phyloP scores from a whole-genome alignment of 2,888 invertebrate species.

The Eurytoma adleriae region DNA sequence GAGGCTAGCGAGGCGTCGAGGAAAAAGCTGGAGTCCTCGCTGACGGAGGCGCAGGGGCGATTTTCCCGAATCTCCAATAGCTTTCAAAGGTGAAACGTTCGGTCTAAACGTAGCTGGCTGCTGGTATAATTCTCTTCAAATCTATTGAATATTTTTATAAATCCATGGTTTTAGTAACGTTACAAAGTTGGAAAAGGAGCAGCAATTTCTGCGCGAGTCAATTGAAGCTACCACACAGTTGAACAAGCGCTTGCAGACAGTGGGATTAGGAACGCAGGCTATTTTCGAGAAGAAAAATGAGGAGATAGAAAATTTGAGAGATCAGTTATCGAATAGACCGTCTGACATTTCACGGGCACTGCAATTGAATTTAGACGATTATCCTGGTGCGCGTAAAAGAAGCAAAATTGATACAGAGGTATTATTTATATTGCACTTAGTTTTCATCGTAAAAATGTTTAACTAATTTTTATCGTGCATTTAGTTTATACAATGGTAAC shows the following conservation, averaged over 20 bases:
- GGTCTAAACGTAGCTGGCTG: background rate
- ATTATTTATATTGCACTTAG: slow-evolving; percentile 6
- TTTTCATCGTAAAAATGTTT: no score
- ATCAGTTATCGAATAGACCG: slow-evolving; percentile 37
- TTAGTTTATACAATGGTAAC: no score
- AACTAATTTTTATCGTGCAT: no score
- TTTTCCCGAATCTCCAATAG: slow-evolving; percentile 40
- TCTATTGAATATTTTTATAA: slow-evolving; percentile 5
- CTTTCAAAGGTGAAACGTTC: slow-evolving; percentile 49
- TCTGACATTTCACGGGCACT: background rate
- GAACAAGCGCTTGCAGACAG: slow-evolving; percentile 66
- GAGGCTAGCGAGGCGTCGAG: slow-evolving; percentile 56
- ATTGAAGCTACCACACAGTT: slow-evolving; percentile 61
- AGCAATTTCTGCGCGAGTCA: slow-evolving; percentile 64
- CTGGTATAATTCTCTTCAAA: background rate
- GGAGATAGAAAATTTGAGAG: slow-evolving; percentile 61
- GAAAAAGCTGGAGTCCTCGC: slow-evolving; percentile 60
- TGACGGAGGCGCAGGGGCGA: slow-evolving; percentile 52
- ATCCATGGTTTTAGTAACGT: slow-evolving; percentile 62
- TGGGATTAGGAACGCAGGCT: slow-evolving; percentile 62
- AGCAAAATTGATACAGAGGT: slow-evolving; percentile 34
- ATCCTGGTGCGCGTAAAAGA: background rate
- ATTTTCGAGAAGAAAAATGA: slow-evolving; percentile 62
- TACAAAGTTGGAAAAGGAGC: slow-evolving; percentile 66
- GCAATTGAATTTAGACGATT: slow-evolving; percentile 9